Percentiles rank a stretch among this genome's conserved stretches.
Conservation (phyloP, 2,113 vertebrate species). For the Lycaon pictus region DNA sequence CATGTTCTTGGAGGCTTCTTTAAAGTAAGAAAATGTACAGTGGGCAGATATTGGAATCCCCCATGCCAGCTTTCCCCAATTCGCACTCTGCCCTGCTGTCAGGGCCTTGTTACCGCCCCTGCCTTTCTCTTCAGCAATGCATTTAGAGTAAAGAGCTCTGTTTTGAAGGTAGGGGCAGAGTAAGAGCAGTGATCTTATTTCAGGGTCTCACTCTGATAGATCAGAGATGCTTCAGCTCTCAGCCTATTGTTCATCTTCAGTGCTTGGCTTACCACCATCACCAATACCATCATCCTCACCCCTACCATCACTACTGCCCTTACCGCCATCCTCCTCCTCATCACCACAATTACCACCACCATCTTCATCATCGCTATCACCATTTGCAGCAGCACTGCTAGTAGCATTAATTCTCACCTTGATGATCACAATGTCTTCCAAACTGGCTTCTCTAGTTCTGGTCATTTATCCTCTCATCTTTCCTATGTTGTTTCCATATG, state of each 20-base stretch:
- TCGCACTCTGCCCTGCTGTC: not conserved
- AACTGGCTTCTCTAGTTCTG: not conserved
- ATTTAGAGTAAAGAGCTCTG: not conserved
- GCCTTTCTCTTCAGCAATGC: not conserved
- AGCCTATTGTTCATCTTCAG: not conserved
- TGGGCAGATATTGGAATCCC: not conserved
- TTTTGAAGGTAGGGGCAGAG: not conserved
- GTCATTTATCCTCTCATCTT: not conserved
- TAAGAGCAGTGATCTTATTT: not conserved
- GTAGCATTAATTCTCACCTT: not conserved
- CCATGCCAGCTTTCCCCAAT: not conserved
- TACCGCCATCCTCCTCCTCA: fast-evolving
- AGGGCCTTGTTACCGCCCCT: not conserved
- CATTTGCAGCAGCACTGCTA: not conserved
- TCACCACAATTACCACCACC: not conserved
- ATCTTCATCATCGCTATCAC: not conserved
- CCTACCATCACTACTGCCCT: fast-evolving
- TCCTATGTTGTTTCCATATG: not conserved
- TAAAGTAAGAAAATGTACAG: not conserved
- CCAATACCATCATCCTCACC: fast-evolving
- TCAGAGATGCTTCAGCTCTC: not conserved
- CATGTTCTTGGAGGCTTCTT: not conserved
- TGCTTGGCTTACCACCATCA: not conserved
- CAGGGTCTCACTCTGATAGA: not conserved
- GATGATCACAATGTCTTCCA: not conserved